Conservation (phyloP, 2,113 vertebrate species). For the Aegithalos caudatus region DNA sequence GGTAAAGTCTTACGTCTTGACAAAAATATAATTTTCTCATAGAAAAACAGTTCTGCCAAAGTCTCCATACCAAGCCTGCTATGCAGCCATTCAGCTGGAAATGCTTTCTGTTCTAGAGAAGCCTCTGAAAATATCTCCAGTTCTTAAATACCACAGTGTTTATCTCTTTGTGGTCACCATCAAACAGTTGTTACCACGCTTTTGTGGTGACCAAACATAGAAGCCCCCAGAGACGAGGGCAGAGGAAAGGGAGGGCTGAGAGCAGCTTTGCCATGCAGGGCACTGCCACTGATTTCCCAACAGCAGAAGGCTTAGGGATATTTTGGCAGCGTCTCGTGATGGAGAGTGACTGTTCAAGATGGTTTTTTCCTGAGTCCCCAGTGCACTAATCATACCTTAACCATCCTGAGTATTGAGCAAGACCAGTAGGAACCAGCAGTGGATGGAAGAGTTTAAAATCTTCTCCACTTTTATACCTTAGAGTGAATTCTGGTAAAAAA, state of each 20-base stretch:
- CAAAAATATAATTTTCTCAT: neutral
- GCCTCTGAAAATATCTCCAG: conserved; percentile 41
- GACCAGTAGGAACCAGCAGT: neutral
- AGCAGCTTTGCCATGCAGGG: neutral
- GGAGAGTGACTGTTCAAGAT: neutral
- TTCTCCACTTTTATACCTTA: neutral
- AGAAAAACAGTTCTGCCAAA: neutral
- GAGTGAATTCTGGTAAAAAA: neutral
- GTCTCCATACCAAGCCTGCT: neutral
- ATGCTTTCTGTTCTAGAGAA: conserved; percentile 15
- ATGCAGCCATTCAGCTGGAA: neutral
- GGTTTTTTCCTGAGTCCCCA: neutral
- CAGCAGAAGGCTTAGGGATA: neutral
- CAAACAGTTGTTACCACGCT: conserved; percentile 32
- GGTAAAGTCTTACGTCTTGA: neutral
- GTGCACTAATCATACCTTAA: neutral
- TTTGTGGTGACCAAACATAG: conserved; percentile 41
- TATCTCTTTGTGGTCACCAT: conserved; percentile 49
- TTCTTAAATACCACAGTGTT: conserved; percentile 25
- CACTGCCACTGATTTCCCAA: neutral
- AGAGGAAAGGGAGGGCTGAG: neutral
- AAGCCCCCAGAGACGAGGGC: neutral
- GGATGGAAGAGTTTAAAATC: neutral
- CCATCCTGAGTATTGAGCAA: neutral
- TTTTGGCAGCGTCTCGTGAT: neutral